Evolutionary conservation across 2,888 invertebrate genomes (phyloP), one percentile per base, ranked within the genome.

Genomic region (Theristus sp.): DNA sequence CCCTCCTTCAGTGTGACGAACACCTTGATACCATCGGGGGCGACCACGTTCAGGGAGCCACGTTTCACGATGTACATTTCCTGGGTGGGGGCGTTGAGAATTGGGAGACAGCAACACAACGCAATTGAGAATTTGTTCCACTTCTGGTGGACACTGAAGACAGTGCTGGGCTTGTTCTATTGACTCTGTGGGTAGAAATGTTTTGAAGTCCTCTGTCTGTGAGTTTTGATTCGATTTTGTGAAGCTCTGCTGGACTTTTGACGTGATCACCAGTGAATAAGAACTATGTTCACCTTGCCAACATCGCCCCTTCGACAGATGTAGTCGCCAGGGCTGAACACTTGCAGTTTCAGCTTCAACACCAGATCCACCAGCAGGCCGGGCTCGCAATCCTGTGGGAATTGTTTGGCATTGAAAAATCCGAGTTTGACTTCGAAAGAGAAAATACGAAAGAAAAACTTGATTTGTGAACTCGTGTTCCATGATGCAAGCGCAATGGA

Each of bases 241-340:
- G n/a, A n/a, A n/a, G n/a, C n/a, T n/a, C n/a, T n/a, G n/a, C n/a
- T n/a, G n/a, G n/a, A n/a, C n/a, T n/a, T n/a, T 13, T 38, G 10
- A 38, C 10, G 38, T 38, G 20, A 38, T 38, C 38, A 38, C 10
- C 20, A 10, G 20, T 13, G 38, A 10, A 38, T 38, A 13, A 20
- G 10, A 38, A 38, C 38, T 38, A 38, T 20, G 10, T 13, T 20
- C 20, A 65, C 66, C 59, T 90, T 89, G 38, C 93, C 93, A 1
- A 94, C 90, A 73, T 94, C 94, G 0, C 93, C 91, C 75, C 93
- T 93, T 29, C 89, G 82, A 72, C 93, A 94, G 65, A 94, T 89
- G 73, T 89, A 93, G 76, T 94, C 94, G 0, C 89, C 88, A 0
- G 93, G 93, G 73, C 89, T 89, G 75, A 89, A 93, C 22, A 91